Evolutionary conservation across 2,888 invertebrate genomes (phyloP).

Genomic region (Myathropa florea): DNA sequence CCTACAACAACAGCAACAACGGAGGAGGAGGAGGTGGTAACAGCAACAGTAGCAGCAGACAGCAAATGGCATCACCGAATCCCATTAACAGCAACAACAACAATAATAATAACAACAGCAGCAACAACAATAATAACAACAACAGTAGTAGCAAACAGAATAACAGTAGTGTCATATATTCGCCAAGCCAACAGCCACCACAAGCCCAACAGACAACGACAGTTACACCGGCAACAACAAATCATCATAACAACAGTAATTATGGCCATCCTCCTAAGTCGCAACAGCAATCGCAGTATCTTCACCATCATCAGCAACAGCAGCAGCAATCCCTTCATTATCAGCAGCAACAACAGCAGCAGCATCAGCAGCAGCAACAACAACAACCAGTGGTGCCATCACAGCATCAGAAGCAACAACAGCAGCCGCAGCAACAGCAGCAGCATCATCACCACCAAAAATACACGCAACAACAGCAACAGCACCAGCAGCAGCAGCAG

Average conservation of each 20-base stretch:
- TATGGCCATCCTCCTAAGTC: slow-evolving; percentile 56
- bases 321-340: slow-evolving; percentile 55
- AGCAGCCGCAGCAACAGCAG: slow-evolving; percentile 66
- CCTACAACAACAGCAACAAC: slow-evolving; percentile 46
- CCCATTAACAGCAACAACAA: slow-evolving; percentile 65
- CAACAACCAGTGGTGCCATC: slow-evolving; percentile 45
- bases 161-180: slow-evolving; percentile 61
- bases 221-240: slow-evolving; percentile 70
- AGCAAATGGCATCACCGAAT: slow-evolving; percentile 65
- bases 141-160: slow-evolving; percentile 70
- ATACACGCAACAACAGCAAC: slow-evolving; percentile 21
- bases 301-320: slow-evolving; percentile 59
- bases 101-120: slow-evolving; percentile 58
- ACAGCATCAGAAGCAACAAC: slow-evolving; percentile 28
- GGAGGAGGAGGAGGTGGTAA: slow-evolving; percentile 25
- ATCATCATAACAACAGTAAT: slow-evolving; percentile 66
- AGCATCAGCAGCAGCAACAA: slow-evolving; percentile 58
- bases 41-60: slow-evolving; percentile 56
- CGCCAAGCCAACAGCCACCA: slow-evolving; percentile 71
- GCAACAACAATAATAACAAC: slow-evolving; percentile 71
- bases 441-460: slow-evolving; percentile 75
- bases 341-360: slow-evolving; percentile 66
- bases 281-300: slow-evolving; percentile 64
- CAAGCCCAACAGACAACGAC: slow-evolving; percentile 72
- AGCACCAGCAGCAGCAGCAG: not conserved